Evolutionary conservation across 2,888 invertebrate genomes (phyloP).

Genomic region (Meteorus cinctellus): DNA sequence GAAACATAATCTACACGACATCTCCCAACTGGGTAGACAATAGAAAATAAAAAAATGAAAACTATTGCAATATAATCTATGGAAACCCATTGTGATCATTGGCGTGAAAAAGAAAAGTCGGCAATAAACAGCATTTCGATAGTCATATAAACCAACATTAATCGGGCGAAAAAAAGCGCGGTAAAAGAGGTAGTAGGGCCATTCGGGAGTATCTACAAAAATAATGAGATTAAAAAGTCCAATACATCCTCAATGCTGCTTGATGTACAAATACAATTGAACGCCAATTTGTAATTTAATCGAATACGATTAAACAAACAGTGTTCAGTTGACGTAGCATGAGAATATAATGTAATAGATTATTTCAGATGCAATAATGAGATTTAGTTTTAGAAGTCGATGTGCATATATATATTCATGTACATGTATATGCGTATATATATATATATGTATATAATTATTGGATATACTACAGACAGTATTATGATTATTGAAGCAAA

Average conservation of each 20-base stretch:
- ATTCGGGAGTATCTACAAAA: not conserved
- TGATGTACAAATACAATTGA: too few relatives aligned
- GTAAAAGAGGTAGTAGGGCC: not conserved
- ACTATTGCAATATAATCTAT: not conserved
- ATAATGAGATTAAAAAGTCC: too few relatives aligned
- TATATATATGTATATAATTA: not conserved
- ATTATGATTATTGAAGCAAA: not conserved
- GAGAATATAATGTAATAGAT: too few relatives aligned
- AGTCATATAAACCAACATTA: not conserved
- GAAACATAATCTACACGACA: too few relatives aligned
- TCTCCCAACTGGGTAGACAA: too few relatives aligned
- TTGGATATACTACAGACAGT: not conserved
- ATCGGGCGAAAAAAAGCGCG: constrained; percentile 20
- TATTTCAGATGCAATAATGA: too few relatives aligned
- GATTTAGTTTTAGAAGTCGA: too few relatives aligned
- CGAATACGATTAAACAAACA: too few relatives aligned
- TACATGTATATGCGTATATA: not conserved
- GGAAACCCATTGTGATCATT: not conserved
- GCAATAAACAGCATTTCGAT: not conserved
- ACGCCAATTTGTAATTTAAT: too few relatives aligned
- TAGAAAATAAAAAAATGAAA: too few relatives aligned
- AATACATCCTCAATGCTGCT: too few relatives aligned
- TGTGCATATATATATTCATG: not conserved
- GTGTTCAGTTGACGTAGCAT: too few relatives aligned
- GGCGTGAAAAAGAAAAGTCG: not conserved